phyloP scores from a whole-genome alignment of 2,888 invertebrate genomes.

The Meandrusa payeni region DNA sequence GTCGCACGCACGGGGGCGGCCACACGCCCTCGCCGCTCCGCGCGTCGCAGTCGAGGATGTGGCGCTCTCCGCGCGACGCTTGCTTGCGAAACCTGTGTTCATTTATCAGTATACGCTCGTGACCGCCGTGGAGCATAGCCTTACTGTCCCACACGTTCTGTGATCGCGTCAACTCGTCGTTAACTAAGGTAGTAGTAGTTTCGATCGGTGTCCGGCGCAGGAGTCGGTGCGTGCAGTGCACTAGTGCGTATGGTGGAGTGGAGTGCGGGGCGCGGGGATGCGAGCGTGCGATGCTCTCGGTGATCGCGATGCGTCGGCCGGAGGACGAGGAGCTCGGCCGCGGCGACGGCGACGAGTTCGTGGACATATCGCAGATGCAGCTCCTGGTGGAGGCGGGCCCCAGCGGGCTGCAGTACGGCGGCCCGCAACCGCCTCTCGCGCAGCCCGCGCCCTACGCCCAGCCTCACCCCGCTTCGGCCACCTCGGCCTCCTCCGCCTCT shows the following conservation, averaged over 20 bases:
- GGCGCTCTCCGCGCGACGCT: constrained; percentile 71
- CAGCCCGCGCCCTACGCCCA: constrained; percentile 66
- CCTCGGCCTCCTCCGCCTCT: constrained; percentile 81
- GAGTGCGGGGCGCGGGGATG: constrained; percentile 66
- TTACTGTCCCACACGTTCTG: constrained; percentile 65
- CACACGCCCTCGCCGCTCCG: constrained; percentile 72
- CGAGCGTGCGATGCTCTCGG: constrained; percentile 78
- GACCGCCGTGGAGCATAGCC: constrained; percentile 50
- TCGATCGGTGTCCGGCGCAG: constrained; percentile 32
- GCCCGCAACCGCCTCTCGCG: constrained; percentile 70
- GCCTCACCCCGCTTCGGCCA: constrained; percentile 50
- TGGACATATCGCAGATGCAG: constrained; percentile 91
- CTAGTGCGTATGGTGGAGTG: constrained; percentile 49
- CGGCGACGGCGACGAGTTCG: constrained; percentile 86
- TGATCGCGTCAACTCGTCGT: constrained; percentile 70
- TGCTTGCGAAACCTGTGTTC: constrained; percentile 73
- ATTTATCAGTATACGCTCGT: constrained; percentile 69
- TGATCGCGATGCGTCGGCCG: constrained; percentile 89
- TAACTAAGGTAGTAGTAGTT: constrained; percentile 39
- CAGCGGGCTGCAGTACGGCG: constrained; percentile 73
- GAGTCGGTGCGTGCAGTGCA: constrained; percentile 39
- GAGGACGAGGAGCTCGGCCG: constrained; percentile 82
- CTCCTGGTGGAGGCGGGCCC: constrained; percentile 83
- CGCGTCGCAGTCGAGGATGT: constrained; percentile 81
- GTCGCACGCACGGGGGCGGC: constrained; percentile 63